Evolutionary conservation across 1,140 invertebrate genomes (phyloP).

Genomic region (Magallana gigas): DNA sequence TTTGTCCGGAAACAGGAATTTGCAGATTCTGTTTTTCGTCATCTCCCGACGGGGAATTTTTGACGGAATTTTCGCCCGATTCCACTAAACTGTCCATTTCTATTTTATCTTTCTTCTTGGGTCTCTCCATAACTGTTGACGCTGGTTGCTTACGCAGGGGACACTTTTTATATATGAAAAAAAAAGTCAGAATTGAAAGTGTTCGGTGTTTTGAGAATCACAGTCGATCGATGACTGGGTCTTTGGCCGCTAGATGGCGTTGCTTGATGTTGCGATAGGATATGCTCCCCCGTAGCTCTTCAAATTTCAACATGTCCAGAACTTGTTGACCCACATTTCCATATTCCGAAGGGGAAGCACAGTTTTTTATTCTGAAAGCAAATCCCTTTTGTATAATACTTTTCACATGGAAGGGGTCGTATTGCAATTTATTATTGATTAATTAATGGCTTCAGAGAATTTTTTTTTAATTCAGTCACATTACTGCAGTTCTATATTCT

Average conservation of each 20-base stretch:
- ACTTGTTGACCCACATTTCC: not conserved
- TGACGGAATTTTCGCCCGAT: constrained; percentile 16
- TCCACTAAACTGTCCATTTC: constrained; percentile 51
- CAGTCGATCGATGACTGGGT: not conserved
- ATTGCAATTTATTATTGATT: constrained; percentile 23
- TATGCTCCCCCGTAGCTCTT: not conserved
- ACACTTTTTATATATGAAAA: constrained; percentile 9
- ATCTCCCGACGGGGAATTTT: not conserved
- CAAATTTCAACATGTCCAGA: not conserved
- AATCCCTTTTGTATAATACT: not conserved
- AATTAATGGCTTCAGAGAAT: constrained; percentile 1
- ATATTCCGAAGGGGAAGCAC: too few species aligned
- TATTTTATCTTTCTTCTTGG: constrained; percentile 46
- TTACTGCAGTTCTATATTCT: not conserved
- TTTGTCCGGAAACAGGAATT: constrained; percentile 52
- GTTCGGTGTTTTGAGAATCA: not conserved
- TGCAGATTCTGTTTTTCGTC: constrained; percentile 49
- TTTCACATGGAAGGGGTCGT: not conserved
- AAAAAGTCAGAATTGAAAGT: not conserved
- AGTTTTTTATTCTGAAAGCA: not conserved
- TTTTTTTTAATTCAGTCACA: not conserved
- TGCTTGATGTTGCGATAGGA: not conserved
- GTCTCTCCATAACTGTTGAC: constrained; percentile 1
- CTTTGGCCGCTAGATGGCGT: not conserved
- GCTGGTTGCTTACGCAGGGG: not conserved